Conservation (phyloP, 1,140 invertebrate species). For the Musca domestica region DNA sequence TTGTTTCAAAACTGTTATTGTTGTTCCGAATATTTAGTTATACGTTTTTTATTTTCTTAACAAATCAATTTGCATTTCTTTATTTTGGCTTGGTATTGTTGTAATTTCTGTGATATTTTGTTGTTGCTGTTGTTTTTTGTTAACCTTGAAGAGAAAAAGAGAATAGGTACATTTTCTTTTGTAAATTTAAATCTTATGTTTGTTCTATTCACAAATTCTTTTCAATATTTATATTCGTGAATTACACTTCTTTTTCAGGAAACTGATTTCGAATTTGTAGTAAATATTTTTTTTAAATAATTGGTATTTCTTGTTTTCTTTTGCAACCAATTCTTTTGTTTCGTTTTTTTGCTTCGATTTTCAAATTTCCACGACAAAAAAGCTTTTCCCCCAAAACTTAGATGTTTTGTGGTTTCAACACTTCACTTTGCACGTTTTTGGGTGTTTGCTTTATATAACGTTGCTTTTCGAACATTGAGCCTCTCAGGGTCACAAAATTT, state of each 20-base stretch:
- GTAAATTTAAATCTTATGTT: not conserved
- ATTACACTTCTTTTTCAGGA: not conserved
- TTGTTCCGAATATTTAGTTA: no score
- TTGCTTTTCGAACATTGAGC: no score
- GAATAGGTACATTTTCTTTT: not conserved
- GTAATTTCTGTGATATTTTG: no score
- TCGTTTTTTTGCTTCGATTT: not conserved
- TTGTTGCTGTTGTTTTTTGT: not conserved
- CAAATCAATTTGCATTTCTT: no score
- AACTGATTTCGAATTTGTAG: not conserved
- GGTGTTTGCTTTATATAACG: slow-evolving; percentile 22
- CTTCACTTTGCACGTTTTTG: slow-evolving; percentile 13
- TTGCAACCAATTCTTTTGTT: not conserved
- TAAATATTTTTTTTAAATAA: not conserved
- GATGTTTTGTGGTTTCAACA: not conserved
- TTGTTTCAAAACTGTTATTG: no score
- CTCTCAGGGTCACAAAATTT: no score
- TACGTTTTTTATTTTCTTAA: no score
- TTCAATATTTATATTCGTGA: not conserved
- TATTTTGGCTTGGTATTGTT: no score
- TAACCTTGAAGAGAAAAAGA: not conserved
- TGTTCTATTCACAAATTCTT: not conserved
- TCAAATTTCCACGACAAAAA: not conserved
- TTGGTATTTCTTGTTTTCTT: not conserved
- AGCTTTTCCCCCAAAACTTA: not conserved